phyloP scores from a whole-genome alignment of 2,888 invertebrate genomes.

The Rutpela maculata region DNA sequence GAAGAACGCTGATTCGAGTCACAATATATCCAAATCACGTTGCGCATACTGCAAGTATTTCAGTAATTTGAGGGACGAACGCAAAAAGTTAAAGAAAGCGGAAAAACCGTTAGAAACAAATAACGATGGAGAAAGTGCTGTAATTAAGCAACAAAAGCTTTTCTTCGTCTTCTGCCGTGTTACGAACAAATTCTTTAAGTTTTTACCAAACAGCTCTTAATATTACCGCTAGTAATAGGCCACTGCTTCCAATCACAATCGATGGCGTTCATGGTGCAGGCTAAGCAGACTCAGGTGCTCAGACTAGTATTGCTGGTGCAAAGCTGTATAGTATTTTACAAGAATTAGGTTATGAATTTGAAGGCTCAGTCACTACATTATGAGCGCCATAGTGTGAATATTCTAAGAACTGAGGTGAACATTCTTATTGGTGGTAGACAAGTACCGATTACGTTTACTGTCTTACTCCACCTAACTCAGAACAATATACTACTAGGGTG shows the following conservation, averaged over 20 bases:
- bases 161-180: neutral
- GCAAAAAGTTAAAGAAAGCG: neutral
- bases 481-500: conserved; percentile 4
- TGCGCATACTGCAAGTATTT: neutral
- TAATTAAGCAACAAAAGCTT: neutral
- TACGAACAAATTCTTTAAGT: neutral
- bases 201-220: neutral
- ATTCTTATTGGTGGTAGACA: neutral
- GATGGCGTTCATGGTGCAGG: conserved; percentile 1
- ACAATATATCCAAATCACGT: neutral
- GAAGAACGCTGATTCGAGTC: neutral
- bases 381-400: neutral
- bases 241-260: neutral
- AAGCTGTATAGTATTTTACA: neutral
- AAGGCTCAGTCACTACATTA: neutral
- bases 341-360: neutral
- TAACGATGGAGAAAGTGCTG: neutral
- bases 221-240: neutral
- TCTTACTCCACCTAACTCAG: neutral
- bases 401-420: neutral
- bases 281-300: neutral
- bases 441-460: neutral
- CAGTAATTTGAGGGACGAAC: neutral
- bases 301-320: conserved; percentile 5
- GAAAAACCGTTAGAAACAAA: neutral